phyloP scores from a whole-genome alignment of 2,113 vertebrate species.

The Sisor rabdophorus region DNA sequence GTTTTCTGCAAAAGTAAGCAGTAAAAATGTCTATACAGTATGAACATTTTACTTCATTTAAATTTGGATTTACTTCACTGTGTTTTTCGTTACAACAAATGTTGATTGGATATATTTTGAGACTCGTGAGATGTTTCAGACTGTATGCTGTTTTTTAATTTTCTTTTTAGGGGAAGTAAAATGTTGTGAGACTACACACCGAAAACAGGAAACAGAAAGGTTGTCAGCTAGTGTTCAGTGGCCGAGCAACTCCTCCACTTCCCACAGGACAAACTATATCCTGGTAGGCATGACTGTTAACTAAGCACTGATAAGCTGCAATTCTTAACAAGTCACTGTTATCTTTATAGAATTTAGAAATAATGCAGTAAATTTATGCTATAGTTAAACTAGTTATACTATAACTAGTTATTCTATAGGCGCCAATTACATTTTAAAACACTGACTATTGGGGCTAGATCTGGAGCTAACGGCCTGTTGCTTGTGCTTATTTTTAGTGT shows the following conservation, averaged over 20 bases:
- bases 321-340: not conserved
- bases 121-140: not conserved
- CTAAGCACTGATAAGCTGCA: not conserved
- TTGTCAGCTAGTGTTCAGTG: constrained; percentile 57
- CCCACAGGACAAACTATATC: constrained; percentile 60
- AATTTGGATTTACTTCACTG: not conserved
- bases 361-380: not conserved
- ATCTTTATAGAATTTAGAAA: not conserved
- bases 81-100: not conserved
- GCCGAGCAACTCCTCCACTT: constrained; percentile 50
- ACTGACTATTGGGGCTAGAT: not conserved
- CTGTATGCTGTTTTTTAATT: constrained; percentile 32
- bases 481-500: constrained; percentile 36
- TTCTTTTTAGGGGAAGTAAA: constrained; percentile 62
- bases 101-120: not conserved
- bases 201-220: constrained; percentile 55
- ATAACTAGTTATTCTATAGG: not conserved
- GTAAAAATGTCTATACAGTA: not conserved
- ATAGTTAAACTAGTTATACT: too few relatives aligned
- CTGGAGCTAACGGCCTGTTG: not conserved
- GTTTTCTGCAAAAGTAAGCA: not conserved
- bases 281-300: constrained; percentile 56
- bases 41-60: not conserved
- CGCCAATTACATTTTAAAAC: not conserved
- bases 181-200: constrained; percentile 56